Evolutionary conservation across 23 tunicate species (phyloP).

Genomic region (Diplosoma virens): DNA sequence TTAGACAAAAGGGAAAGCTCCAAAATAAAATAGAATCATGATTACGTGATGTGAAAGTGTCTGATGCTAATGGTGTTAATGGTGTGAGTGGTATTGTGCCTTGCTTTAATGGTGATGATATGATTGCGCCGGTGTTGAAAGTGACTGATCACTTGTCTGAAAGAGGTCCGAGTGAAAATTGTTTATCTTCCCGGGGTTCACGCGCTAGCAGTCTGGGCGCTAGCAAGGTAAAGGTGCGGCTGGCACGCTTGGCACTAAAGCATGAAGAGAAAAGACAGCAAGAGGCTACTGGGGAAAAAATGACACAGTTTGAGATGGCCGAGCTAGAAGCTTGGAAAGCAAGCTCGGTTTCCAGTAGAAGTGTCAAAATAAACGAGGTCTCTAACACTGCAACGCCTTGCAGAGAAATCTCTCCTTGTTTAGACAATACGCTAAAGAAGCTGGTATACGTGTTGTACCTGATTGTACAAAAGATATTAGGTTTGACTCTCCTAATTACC

Average conservation of each 20-base stretch:
- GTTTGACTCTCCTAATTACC: background rate
- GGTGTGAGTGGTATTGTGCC: background rate
- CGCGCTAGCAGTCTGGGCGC: background rate
- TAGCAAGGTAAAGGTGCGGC: background rate
- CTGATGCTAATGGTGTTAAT: background rate
- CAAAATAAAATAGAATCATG: background rate
- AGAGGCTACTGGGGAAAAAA: background rate
- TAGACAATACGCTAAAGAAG: background rate
- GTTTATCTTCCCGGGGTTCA: background rate
- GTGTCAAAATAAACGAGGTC: background rate
- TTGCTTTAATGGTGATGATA: background rate
- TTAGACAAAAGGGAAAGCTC: background rate
- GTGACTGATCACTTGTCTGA: too few species aligned
- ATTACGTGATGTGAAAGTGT: background rate
- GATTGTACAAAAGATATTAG: background rate
- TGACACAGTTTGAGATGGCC: background rate
- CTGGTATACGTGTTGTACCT: background rate
- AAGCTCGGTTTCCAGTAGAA: background rate
- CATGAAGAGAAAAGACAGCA: background rate
- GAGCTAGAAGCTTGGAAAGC: background rate
- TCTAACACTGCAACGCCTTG: background rate
- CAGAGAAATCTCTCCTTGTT: background rate
- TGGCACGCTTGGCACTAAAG: background rate
- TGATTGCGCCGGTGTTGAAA: too few species aligned
- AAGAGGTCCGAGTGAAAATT: background rate